phyloP scores from a whole-genome alignment of 2,113 vertebrate species.

The Laticauda laticaudata region DNA sequence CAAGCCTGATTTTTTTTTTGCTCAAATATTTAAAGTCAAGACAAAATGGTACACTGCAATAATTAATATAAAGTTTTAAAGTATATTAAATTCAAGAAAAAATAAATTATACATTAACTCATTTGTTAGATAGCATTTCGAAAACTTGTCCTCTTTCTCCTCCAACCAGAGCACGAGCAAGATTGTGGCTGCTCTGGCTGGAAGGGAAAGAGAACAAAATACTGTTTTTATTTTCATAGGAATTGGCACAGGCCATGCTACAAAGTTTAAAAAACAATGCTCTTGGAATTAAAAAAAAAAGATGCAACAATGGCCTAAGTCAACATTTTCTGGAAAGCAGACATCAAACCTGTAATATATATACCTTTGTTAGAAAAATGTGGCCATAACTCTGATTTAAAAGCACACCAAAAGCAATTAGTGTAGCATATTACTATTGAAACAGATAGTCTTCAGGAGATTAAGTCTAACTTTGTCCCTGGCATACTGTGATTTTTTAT shows the following conservation, averaged over 20 bases:
- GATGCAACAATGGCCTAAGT: not conserved
- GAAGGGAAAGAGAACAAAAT: not conserved
- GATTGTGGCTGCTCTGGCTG: not conserved
- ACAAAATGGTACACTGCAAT: not conserved
- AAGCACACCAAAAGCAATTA: not conserved
- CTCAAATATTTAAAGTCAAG: no score
- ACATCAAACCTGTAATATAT: not conserved
- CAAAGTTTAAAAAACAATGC: not conserved
- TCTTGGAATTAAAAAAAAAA: not conserved
- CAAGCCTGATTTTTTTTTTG: no score
- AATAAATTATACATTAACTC: not conserved
- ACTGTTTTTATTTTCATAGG: not conserved
- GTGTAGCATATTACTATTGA: not conserved
- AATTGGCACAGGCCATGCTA: not conserved
- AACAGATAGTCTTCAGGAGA: not conserved
- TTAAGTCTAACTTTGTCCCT: not conserved
- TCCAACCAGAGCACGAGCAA: not conserved
- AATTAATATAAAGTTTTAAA: not conserved
- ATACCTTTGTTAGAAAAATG: not conserved
- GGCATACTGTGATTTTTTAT: not conserved
- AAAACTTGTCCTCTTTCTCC: not conserved
- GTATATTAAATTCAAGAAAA: not conserved
- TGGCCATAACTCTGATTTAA: not conserved
- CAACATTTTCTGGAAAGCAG: not conserved
- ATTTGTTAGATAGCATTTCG: not conserved